Percentiles rank a stretch among this genome's conserved stretches.
phyloP scores from a whole-genome alignment of 2,113 vertebrate species.

The Prunella fulvescens region DNA sequence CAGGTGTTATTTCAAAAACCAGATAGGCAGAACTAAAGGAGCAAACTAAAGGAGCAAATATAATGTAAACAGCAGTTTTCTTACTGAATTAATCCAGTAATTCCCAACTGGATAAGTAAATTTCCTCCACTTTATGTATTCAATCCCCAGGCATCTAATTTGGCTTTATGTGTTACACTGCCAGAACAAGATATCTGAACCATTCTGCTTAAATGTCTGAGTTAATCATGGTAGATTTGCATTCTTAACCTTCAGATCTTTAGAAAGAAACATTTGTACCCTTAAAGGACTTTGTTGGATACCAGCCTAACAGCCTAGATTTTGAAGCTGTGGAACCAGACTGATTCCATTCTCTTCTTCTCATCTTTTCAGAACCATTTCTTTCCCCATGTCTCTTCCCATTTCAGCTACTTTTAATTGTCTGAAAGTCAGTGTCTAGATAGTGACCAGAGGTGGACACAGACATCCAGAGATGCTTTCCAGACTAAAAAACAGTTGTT shows the following conservation, averaged over 20 bases:
- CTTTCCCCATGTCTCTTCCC: neutral
- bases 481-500: neutral
- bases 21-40: neutral
- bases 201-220: neutral
- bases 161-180: neutral
- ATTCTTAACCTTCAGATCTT: neutral
- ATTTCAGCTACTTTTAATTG: neutral
- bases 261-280: neutral
- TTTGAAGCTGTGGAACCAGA: neutral
- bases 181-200: neutral
- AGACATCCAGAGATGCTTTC: neutral
- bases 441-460: neutral
- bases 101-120: neutral
- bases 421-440: neutral
- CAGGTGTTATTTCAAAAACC: neutral
- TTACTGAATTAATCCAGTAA: neutral
- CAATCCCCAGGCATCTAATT: neutral
- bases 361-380: neutral
- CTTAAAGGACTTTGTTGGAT: neutral
- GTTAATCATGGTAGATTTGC: neutral
- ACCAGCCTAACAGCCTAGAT: neutral
- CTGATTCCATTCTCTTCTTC: neutral
- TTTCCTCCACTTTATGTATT: neutral
- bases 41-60: neutral
- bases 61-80: neutral